Evolutionary conservation across 2,113 vertebrate genomes (phyloP).

Genomic region (Sporophila hypoxantha): DNA sequence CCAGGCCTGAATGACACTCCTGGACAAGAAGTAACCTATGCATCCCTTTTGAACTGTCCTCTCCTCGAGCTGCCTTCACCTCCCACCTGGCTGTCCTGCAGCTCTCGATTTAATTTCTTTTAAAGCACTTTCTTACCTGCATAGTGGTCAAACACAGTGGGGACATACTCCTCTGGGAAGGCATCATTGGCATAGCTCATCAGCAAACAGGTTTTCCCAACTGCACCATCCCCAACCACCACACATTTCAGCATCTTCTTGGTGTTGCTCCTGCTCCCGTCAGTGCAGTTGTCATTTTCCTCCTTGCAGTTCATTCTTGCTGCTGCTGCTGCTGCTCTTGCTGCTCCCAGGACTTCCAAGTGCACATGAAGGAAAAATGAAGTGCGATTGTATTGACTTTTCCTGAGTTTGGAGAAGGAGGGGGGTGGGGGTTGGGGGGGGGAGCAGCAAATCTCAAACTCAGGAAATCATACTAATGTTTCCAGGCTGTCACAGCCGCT

Average conservation of each 20-base stretch:
- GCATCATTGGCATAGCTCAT: slow-evolving; percentile 84
- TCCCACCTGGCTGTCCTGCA: background rate
- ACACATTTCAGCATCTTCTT: slow-evolving; percentile 81
- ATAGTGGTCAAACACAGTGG: slow-evolving; percentile 81
- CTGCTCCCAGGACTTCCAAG: slow-evolving; percentile 35
- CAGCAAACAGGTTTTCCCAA: slow-evolving; percentile 79
- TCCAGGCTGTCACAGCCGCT: slow-evolving; percentile 45
- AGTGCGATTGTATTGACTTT: slow-evolving; percentile 43
- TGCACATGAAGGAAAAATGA: slow-evolving; percentile 49
- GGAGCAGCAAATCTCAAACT: slow-evolving; percentile 17
- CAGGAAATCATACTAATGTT: slow-evolving; percentile 67
- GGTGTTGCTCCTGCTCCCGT: slow-evolving; percentile 24
- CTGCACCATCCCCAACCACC: slow-evolving; percentile 79
- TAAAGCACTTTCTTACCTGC: slow-evolving; percentile 69
- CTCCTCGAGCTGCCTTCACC: background rate
- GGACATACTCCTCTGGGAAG: slow-evolving; percentile 79
- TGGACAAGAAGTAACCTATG: background rate
- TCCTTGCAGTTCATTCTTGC: slow-evolving; percentile 66
- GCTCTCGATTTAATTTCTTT: background rate
- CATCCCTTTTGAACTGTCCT: background rate
- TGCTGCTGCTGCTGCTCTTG: background rate
- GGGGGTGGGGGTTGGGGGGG: background rate
- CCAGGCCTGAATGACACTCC: slow-evolving; percentile 11
- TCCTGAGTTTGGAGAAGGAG: background rate
- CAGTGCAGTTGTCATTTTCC: slow-evolving; percentile 41